Percentiles rank a stretch among this genome's conserved stretches.
These are phyloP conservation scores for Euzetes globulus DNA, from an alignment of 2,888 invertebrate genomes.

Conservation along the genomic window DNA sequence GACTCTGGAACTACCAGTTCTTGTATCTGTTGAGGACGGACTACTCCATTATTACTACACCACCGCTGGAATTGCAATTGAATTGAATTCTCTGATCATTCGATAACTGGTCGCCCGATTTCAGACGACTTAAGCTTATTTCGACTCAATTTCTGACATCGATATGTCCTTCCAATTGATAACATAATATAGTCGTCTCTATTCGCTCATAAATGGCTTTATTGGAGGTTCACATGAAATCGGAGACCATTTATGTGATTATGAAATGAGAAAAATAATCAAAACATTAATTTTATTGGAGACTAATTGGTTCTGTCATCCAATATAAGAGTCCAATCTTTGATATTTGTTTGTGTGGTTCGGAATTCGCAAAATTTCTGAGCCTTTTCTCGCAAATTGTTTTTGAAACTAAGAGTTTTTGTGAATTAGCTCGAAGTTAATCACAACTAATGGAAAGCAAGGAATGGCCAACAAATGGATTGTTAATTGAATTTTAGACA, in stretches of 20 bases:
- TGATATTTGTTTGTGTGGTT: neutral
- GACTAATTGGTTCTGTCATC: neutral
- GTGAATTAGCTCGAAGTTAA: neutral
- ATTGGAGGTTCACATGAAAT: neutral
- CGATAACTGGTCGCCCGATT: neutral
- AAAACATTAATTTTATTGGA: neutral
- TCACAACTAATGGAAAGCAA: neutral
- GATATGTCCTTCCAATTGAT: neutral
- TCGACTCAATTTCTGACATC: neutral
- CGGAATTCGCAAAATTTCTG: neutral
- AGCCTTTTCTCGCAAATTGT: neutral
- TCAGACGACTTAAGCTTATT: neutral
- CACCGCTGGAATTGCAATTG: neutral
- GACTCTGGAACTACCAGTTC: neutral
- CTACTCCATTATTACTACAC: neutral
- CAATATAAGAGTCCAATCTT: neutral
- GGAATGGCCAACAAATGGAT: neutral
- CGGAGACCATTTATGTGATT: neutral
- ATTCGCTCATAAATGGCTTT: neutral
- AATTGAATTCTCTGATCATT: neutral
- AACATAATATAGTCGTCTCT: neutral
- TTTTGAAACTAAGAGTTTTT: neutral
- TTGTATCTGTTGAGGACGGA: neutral
- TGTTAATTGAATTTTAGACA: conserved; percentile 16
- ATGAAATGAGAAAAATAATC: neutral